Evolutionary conservation across 2,797 vertebrate genomes (phyloP), one percentile per base, ranked within the genome.

Genomic region (Crax fasciolata): DNA sequence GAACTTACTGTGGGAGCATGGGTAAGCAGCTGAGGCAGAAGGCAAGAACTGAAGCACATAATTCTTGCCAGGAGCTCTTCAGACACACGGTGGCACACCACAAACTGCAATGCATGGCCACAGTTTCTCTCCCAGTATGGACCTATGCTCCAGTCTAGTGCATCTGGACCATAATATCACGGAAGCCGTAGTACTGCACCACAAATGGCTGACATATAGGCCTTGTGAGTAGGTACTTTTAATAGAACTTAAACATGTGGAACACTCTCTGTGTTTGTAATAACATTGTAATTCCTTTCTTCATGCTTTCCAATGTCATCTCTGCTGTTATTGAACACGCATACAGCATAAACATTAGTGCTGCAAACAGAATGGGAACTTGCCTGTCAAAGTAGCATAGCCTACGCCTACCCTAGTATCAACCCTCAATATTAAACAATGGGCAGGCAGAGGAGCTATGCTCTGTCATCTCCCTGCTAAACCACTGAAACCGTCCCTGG

Each of bases 1-100:
- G 23, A 27, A 66, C 17, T 15, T 2, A 0, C 39, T 30, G 28
- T n/a, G 18, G 35, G 58, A 59, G 35, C 0, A 0, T 2, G 27
- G 48, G 25, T 44, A 73, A 66, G 59, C 32, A 79, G 46, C 72
- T 90, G 70, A 17, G 67, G 61, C 57, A 91, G 78, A 89, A 89
- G 25, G 20, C 28, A 78, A 67, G 54, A 91, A 24, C 58, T 52
- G 48, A 94, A 88, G 38, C 41, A 62, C 12, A 38, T 15, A 5
- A 51, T 27, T 4, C 77, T 90, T 90, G 24, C 21, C 68, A 71
- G 43, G 11, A 77, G 10, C 20, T 52, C 21, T 58, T 83, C 23
- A 21, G 32, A 52, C 32, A 41, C 55, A 74, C 43, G n/a, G 11
- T 38, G 51, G 9, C 10, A 63, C 23, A 55, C 0, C 17, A 7